These are phyloP conservation scores for Acrobeloides nanus DNA, from an alignment of 2,888 invertebrate species.

Conservation along the genomic window DNA sequence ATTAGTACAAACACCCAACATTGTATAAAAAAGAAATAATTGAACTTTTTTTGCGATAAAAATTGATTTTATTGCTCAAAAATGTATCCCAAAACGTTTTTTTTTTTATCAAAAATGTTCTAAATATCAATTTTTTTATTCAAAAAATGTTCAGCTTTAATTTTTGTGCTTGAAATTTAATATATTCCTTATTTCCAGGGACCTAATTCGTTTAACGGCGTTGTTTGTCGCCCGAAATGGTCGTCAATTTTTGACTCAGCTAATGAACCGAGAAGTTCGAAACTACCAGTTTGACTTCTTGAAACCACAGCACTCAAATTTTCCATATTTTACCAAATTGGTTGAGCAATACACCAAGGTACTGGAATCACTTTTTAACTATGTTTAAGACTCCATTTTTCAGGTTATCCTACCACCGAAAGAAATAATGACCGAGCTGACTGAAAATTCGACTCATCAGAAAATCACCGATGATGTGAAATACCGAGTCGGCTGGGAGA, in stretches of 20 bases:
- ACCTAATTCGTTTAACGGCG: slow-evolving; percentile 93
- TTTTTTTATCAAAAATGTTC: not conserved
- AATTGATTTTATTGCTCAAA: slow-evolving; percentile 1
- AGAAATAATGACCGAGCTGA: slow-evolving; percentile 41
- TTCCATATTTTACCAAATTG: slow-evolving; percentile 93
- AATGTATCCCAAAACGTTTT: slow-evolving; percentile 7
- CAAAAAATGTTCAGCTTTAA: not conserved
- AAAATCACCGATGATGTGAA: slow-evolving; percentile 40
- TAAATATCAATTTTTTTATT: not conserved
- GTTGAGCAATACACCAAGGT: slow-evolving; percentile 96
- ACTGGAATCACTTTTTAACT: not conserved
- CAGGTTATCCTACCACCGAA: slow-evolving; percentile 82
- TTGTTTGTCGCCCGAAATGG: slow-evolving; percentile 98
- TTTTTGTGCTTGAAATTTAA: too few species aligned
- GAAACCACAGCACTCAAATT: slow-evolving; percentile 92
- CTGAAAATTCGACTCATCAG: slow-evolving; percentile 15
- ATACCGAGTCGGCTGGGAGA: slow-evolving; percentile 90
- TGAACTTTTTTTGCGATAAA: not conserved
- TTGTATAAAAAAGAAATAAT: not conserved
- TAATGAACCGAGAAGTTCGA: slow-evolving; percentile 91
- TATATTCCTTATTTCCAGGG: slow-evolving; percentile 61
- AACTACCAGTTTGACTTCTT: slow-evolving; percentile 98
- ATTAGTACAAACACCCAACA: too few species aligned
- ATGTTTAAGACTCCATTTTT: slow-evolving; percentile 3
- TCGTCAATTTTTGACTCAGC: slow-evolving; percentile 87